Conservation (phyloP, 2,888 invertebrate species). For the Theretra japonica region DNA sequence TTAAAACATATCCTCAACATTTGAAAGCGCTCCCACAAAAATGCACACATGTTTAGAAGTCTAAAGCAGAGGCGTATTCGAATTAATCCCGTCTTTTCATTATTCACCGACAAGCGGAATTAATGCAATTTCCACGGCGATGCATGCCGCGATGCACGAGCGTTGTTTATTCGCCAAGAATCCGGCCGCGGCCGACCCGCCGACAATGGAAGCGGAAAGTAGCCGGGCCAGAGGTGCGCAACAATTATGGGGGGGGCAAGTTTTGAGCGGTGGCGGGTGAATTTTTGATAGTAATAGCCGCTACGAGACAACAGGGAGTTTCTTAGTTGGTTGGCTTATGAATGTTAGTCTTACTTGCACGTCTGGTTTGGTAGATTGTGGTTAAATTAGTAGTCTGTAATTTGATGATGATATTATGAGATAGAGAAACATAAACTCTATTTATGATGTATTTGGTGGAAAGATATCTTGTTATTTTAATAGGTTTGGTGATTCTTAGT, state of each 20-base stretch:
- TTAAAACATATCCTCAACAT: background rate
- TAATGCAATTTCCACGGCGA: constrained; percentile 29
- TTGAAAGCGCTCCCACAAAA: background rate
- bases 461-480: too few species aligned
- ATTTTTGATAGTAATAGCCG: too few species aligned
- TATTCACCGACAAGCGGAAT: constrained; percentile 21
- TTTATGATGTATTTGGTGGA: too few species aligned
- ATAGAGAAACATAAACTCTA: too few species aligned
- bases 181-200: constrained; percentile 29
- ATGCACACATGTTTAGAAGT: background rate
- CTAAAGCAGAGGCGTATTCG: background rate
- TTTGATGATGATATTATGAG: too few species aligned
- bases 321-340: too few species aligned
- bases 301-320: too few species aligned
- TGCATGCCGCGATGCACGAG: constrained; percentile 21
- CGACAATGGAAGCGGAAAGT: constrained; percentile 68
- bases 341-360: too few species aligned
- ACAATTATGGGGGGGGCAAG: constrained; percentile 57
- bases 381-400: too few species aligned
- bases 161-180: constrained; percentile 31
- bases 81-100: constrained; percentile 16
- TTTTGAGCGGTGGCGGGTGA: constrained; percentile 32
- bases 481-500: too few species aligned
- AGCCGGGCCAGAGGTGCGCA: constrained; percentile 71
- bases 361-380: too few species aligned